phyloP scores from a whole-genome alignment of 2,888 invertebrate genomes.

The Ommatoiulus sabulosus region DNA sequence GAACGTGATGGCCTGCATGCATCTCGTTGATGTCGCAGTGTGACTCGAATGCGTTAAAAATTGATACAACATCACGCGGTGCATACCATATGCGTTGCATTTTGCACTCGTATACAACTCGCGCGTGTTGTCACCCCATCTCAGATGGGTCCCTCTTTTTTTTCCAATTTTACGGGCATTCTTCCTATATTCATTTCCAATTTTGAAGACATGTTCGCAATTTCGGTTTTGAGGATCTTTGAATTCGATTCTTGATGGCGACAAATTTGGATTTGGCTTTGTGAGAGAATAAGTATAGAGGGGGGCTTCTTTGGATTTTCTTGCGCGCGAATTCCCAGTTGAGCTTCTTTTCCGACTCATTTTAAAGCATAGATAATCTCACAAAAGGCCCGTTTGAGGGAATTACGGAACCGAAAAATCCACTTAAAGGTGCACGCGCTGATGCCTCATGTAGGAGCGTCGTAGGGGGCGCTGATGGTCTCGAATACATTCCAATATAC shows the following conservation, averaged over 20 bases:
- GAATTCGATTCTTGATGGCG: conserved; percentile 26
- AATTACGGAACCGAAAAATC: background rate
- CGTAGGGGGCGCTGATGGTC: background rate
- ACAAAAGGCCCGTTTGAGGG: conserved; percentile 17
- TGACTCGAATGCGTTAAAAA: background rate
- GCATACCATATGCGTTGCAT: conserved; percentile 8
- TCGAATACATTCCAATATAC: no score
- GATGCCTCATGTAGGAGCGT: background rate
- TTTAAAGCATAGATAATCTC: conserved; percentile 43
- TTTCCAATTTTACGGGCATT: conserved; percentile 35
- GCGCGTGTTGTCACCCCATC: background rate
- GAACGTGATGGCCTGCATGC: no score
- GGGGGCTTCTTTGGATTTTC: conserved; percentile 29
- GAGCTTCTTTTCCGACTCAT: conserved; percentile 21
- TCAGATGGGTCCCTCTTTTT: background rate
- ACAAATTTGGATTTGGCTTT: conserved; percentile 16
- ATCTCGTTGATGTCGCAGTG: no score
- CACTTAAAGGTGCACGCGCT: background rate
- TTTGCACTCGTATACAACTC: background rate
- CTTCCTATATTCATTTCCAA: conserved; percentile 40
- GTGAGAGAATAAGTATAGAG: conserved; percentile 1
- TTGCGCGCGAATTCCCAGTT: conserved; percentile 9
- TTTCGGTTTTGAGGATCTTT: conserved; percentile 30
- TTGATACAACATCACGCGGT: background rate
- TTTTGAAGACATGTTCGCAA: conserved; percentile 35